Conservation (phyloP, 2,888 invertebrate genomes). For the Camptogramma bilineatum region DNA sequence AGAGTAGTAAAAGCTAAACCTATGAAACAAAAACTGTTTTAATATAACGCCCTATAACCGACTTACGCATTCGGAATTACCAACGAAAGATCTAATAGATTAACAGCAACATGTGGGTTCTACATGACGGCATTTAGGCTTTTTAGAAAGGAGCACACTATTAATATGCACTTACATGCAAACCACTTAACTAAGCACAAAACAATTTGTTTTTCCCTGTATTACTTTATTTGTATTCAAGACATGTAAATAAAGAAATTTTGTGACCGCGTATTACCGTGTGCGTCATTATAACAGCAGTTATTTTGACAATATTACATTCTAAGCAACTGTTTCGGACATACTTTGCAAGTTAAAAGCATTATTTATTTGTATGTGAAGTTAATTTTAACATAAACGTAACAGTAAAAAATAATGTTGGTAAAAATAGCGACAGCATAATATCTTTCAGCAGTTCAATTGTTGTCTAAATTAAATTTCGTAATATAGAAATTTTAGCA, state of each 20-base stretch:
- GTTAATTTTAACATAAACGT: constrained; percentile 36
- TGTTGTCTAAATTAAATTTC: too few relatives aligned
- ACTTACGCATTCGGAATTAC: constrained; percentile 3
- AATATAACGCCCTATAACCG: neutral
- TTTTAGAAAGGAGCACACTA: constrained; percentile 66
- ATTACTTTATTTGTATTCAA: constrained; percentile 64
- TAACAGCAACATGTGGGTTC: constrained; percentile 6
- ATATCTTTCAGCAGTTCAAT: too few relatives aligned
- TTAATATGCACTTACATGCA: constrained; percentile 65
- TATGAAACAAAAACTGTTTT: too few relatives aligned
- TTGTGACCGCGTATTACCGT: constrained; percentile 68
- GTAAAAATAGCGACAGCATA: too few relatives aligned
- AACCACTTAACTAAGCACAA: constrained; percentile 58
- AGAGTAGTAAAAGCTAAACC: too few relatives aligned
- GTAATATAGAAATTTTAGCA: too few relatives aligned
- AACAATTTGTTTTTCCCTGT: constrained; percentile 67
- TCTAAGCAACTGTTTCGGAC: constrained; percentile 56
- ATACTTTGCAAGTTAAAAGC: constrained; percentile 56
- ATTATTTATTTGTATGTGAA: constrained; percentile 47
- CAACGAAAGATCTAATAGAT: constrained; percentile 19
- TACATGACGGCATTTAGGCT: constrained; percentile 51
- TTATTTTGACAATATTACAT: constrained; percentile 72
- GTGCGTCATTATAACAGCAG: constrained; percentile 75
- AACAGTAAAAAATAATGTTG: constrained; percentile 15
- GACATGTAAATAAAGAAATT: constrained; percentile 67